Conservation (phyloP, 2,797 vertebrate genomes). For the Myoxocephalus aenaeus region DNA sequence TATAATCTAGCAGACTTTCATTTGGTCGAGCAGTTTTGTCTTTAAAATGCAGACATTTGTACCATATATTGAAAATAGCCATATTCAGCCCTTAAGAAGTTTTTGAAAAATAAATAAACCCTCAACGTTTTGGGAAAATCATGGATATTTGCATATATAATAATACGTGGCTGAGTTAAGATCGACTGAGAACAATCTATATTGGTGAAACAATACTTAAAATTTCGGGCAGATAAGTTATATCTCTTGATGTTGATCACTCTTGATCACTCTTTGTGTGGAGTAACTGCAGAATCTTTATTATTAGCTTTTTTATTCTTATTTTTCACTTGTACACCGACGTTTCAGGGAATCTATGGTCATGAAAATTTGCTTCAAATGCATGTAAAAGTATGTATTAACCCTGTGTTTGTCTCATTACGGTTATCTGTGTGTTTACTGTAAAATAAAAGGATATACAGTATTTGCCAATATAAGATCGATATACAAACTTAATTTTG, state of each 20-base stretch:
- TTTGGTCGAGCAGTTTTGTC: too few species aligned
- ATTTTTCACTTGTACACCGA: background rate
- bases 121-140: background rate
- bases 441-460: background rate
- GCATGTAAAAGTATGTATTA: background rate
- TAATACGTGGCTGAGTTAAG: background rate
- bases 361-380: background rate
- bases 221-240: background rate
- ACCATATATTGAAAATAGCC: background rate
- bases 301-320: too few species aligned
- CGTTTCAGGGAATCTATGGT: background rate
- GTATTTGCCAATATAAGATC: background rate
- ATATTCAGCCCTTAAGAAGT: too few species aligned
- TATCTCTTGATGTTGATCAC: too few species aligned
- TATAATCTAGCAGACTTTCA: too few species aligned
- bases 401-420: background rate
- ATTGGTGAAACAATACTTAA: background rate
- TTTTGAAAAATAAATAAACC: background rate
- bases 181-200: background rate
- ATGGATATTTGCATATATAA: background rate
- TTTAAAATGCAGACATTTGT: background rate
- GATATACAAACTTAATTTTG: background rate
- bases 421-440: background rate
- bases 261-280: background rate
- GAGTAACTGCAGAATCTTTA: background rate